These are phyloP conservation scores for Lasiurus borealis DNA, from an alignment of 2,113 vertebrate genomes.

Conservation along the genomic window DNA sequence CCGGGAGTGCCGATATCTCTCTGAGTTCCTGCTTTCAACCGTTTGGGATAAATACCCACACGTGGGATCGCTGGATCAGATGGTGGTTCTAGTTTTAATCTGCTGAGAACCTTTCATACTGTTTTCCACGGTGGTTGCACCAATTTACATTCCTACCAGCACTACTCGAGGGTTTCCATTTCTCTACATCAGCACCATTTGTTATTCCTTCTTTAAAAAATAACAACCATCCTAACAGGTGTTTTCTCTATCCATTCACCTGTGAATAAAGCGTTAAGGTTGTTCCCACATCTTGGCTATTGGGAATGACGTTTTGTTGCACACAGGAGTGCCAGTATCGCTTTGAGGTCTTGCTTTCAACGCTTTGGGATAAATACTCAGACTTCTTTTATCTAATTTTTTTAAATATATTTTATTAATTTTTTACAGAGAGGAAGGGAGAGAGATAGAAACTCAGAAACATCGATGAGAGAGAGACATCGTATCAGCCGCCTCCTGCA, in stretches of 20 bases:
- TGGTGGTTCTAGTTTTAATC: neutral
- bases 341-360: neutral
- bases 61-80: neutral
- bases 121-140: neutral
- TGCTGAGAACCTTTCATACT: neutral
- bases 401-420: too few relatives aligned
- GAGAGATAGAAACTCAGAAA: too few relatives aligned
- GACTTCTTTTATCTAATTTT: too few relatives aligned
- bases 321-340: neutral
- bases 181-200: neutral
- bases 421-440: too few relatives aligned
- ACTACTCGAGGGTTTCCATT: too few relatives aligned
- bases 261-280: neutral
- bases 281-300: neutral
- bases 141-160: neutral
- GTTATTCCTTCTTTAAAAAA: neutral
- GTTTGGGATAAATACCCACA: neutral
- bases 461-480: too few relatives aligned
- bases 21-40: neutral
- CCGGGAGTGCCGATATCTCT: neutral
- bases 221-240: neutral
- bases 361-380: neutral
- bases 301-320: too few relatives aligned
- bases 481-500: too few relatives aligned
- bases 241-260: neutral